These are phyloP conservation scores for Spisula subtruncata DNA, from an alignment of 2,888 invertebrate species.

Conservation along the genomic window DNA sequence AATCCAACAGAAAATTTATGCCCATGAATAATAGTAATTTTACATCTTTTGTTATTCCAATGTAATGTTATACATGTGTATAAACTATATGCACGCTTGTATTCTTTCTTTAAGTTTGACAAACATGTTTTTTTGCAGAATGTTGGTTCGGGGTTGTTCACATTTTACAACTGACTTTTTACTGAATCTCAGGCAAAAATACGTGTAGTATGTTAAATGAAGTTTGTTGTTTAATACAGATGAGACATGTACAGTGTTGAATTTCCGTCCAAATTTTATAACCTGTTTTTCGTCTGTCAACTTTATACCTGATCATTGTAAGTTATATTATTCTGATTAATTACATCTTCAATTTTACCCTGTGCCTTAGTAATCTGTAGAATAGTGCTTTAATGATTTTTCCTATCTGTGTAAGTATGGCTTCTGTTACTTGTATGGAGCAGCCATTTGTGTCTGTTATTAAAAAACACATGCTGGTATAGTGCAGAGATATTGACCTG, in stretches of 20 bases:
- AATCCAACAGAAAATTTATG: too few relatives aligned
- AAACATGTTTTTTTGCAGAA: too few relatives aligned
- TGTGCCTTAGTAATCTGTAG: conserved; percentile 5
- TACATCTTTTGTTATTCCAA: too few relatives aligned
- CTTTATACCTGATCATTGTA: not conserved
- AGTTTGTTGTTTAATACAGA: not conserved
- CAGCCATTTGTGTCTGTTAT: too few relatives aligned
- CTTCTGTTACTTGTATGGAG: too few relatives aligned
- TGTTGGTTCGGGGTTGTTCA: too few relatives aligned
- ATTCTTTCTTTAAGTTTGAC: too few relatives aligned
- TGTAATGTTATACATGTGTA: too few relatives aligned
- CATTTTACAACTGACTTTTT: not conserved
- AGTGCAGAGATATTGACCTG: too few relatives aligned
- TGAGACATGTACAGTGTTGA: not conserved
- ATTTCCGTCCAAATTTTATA: not conserved
- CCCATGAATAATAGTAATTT: too few relatives aligned
- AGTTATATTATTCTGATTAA: not conserved
- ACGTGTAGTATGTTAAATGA: not conserved
- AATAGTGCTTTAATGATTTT: conserved; percentile 2
- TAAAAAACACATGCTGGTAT: too few relatives aligned
- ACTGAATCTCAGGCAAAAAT: not conserved
- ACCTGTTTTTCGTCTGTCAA: not conserved
- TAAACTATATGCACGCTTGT: too few relatives aligned
- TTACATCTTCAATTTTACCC: not conserved
- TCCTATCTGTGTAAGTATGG: not conserved